Evolutionary conservation across 2,113 vertebrate genomes (phyloP), one percentile per base, ranked within the genome.

Genomic region (Albula goreensis): DNA sequence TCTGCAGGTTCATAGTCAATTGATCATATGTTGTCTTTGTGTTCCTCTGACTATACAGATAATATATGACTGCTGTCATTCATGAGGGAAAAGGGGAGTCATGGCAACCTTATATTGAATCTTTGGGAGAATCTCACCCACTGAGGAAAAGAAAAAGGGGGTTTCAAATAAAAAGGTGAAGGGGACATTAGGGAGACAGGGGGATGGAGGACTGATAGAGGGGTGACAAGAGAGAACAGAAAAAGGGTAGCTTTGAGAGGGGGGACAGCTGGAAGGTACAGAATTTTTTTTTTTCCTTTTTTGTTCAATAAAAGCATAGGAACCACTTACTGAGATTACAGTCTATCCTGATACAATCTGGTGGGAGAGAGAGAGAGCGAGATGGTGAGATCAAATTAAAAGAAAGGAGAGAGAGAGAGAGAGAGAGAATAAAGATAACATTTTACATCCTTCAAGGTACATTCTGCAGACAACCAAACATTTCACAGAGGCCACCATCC

Each of bases 331-430:
- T 98, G 95, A 97, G 96, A 95, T 97, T 97, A 97, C 97, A 98
- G 96, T 97, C 97, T 97, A 98, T 97, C 95, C 97, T 97, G 97
- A 98, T 97, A 97, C 97, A 98, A 97, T 98, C 97, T 97, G 97
- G 96, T 94, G 96, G 93, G 92, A 95, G 95, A 97, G 93, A 97
- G 93, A 95, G 94, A 95, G 96, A 96, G 96, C 95, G 95, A 95
- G 93, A 97, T 96, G 96, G 93, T 96, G 94, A 95, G 94, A 94
- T 96, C 90, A 93, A 95, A 95, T 91, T 91, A 95, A 95, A 92
- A 90, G 90, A 92, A 92, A 91, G 77, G 88, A 83, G 89, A 92
- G 90, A 94, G 92, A 95, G 92, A 95, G 92, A 90, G 63, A 89
- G 93, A 89, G 93, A 93, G 52, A 85, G 85, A 87, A 91, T 83